Base-by-base conservation (phyloP, 2,888 invertebrate genomes). In the Dryomyza anilis region DNA sequence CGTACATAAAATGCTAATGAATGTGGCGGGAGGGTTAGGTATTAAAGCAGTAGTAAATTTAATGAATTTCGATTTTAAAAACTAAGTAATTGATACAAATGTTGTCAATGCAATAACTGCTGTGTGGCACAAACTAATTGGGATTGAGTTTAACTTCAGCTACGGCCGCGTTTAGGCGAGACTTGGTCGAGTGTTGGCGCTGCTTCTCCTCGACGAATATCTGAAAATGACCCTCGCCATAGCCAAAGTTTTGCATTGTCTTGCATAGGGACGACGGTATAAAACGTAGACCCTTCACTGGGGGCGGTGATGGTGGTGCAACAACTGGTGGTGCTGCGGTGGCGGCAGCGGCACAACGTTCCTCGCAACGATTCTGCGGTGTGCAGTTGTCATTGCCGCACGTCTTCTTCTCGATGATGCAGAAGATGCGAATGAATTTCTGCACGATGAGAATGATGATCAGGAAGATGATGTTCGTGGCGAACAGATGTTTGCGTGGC, bases 141-240 rank as follows among this genome's bases (percentile, higher is more conserved):
- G 68, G 68, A 65, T 68, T 78, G 65, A 78, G 72, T 70, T 78
- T 77, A n/a, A 76, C 72, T 72, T 78, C 78, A 66, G 77, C 77
- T 21, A 69, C 71, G 71, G 74, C 76, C 67, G 79, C 77, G 71
- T 76, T 77, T 25, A 64, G 45, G 19, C 77, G 73, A 12, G 76
- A 71, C 21, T 76, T 72, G 43, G 76, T 75, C 52, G 52, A 25
- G 16, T 61, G 53, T 25, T 66, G 39, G 19, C 77, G 78, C 64
- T 79, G 76, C 70, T 78, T 77, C 66, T 78, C 75, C 71, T 79
- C 79, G 64, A 77, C 78, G 46, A 78, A 77, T 36, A 78, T 78
- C 70, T 77, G 76, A 63, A 69, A 79, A 67, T 79, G 78, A 30
- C 79, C 79, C 64, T 79, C 79, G 57, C 79, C 79, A 61, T 72